Conservation (phyloP, 2,888 invertebrate genomes). For the Octodonta nipae region DNA sequence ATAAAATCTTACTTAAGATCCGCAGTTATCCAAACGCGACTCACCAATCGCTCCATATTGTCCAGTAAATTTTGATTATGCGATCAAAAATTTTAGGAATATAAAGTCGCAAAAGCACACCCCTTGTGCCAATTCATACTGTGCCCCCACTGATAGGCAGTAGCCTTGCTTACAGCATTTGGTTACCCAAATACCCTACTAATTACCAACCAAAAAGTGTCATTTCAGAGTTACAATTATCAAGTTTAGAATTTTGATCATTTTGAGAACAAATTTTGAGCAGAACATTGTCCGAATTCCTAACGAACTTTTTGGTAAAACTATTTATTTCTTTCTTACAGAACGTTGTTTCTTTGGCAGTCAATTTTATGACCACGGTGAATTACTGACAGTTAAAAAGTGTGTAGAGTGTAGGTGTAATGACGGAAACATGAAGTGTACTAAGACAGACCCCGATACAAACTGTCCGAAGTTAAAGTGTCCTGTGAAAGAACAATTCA, state of each 20-base stretch:
- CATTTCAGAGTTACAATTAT: too few species aligned
- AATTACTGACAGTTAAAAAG: conserved; percentile 55
- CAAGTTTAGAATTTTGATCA: too few species aligned
- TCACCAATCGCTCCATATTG: conserved; percentile 5
- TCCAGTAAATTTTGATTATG: conserved; percentile 5
- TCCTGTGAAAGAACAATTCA: conserved; percentile 62
- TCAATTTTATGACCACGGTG: conserved; percentile 63
- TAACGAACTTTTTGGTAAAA: too few species aligned
- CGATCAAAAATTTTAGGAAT: conserved; percentile 5
- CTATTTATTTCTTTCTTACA: conserved; percentile 22
- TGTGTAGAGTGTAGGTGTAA: conserved; percentile 73
- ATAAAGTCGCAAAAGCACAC: conserved; percentile 5
- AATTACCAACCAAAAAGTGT: too few species aligned
- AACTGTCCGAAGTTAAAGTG: conserved; percentile 69
- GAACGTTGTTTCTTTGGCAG: conserved; percentile 29
- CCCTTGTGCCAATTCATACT: conserved; percentile 4
- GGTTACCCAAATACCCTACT: too few species aligned
- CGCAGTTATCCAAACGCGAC: conserved; percentile 4
- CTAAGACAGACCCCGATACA: conserved; percentile 54
- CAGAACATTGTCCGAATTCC: too few species aligned
- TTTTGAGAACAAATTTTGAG: too few species aligned
- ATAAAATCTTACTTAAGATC: conserved; percentile 5
- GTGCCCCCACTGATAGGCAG: too few species aligned
- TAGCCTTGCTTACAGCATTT: too few species aligned
- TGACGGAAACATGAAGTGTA: conserved; percentile 70